Evolutionary conservation across 2,113 vertebrate species (phyloP), one percentile per base, ranked within the genome.

Genomic region (Leucoraja erinaceus): DNA sequence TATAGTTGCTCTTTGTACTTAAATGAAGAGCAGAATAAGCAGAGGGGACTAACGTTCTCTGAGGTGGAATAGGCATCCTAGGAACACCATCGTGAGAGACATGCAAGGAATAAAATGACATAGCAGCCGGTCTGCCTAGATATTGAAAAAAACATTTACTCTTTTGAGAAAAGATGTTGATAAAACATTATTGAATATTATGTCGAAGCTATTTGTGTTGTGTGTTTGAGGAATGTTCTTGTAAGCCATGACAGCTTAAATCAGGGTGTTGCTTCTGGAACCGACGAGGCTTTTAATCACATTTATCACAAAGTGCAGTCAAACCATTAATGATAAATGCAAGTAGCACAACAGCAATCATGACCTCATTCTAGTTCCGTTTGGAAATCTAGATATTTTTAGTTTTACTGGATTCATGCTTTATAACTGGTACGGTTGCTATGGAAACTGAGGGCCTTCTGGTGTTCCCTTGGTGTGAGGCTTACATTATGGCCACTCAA

Each of bases 301-400:
- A 96, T 95, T 95, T 96, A 91, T 97, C 96, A 95, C 95, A 94
- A 90, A 94, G 95, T 95, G 94, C 96, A 94, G 94, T 95, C 96
- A 96, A 95, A 95, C 94, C 94, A 94, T 95, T 96, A 97, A 97
- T 97, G 96, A 97, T 97, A 95, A 97, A 97, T 97, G 96, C 96
- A 94, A 70, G 94, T 95, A 94, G 94, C 95, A 96, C 95, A 94
- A 94, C 95, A 95, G 93, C 95, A 95, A 96, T 94, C 95, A 95
- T 96, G 97, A 97, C 96, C 96, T 97, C 96, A 95, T 97, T 96
- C 96, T 97, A 96, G 95, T 95, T 95, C 95, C n/a, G 94, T 95
- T 96, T 95, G 94, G 95, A 95, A 96, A 93, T 94, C 90, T 95
- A 94, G 93, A 93, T 95, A 96, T 95, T 96, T 95, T 95, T 95